A percentile compares a stretch with the other conserved stretches of the same genome.
Conservation (phyloP, 2,113 vertebrate species). For the Microtus ochrogaster region DNA sequence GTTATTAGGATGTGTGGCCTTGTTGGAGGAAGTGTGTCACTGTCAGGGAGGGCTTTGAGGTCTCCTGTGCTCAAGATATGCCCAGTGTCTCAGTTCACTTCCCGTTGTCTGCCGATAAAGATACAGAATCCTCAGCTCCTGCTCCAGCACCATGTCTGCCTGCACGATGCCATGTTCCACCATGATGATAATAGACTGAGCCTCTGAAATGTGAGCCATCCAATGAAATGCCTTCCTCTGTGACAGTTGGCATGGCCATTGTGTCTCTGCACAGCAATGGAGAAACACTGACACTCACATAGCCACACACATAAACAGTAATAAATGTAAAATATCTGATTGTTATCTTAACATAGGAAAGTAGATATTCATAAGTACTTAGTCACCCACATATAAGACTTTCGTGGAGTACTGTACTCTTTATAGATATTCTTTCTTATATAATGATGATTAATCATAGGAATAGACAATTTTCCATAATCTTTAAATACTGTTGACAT, state of each 20-base stretch:
- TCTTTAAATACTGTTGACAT: constrained; percentile 18
- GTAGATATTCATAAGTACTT: background rate
- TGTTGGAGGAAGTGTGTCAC: background rate
- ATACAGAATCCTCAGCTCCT: background rate
- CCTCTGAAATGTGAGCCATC: too few relatives aligned
- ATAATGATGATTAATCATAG: background rate
- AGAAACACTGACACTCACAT: background rate
- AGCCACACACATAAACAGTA: background rate
- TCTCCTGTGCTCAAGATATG: background rate
- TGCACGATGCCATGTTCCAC: too few relatives aligned
- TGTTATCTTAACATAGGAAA: constrained; percentile 27
- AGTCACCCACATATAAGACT: background rate
- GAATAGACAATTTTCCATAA: background rate
- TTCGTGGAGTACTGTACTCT: background rate
- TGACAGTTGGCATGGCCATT: background rate
- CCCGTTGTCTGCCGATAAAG: background rate
- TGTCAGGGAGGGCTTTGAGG: background rate
- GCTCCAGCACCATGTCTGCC: background rate
- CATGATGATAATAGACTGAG: background rate
- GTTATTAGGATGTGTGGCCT: background rate
- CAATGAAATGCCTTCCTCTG: background rate
- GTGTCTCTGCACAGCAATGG: background rate
- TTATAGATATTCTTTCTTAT: background rate
- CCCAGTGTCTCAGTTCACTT: background rate
- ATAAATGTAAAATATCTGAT: background rate